Percentiles rank a stretch among this genome's conserved stretches.
phyloP scores from a whole-genome alignment of 2,888 invertebrate genomes.

The Candidula unifasciata region DNA sequence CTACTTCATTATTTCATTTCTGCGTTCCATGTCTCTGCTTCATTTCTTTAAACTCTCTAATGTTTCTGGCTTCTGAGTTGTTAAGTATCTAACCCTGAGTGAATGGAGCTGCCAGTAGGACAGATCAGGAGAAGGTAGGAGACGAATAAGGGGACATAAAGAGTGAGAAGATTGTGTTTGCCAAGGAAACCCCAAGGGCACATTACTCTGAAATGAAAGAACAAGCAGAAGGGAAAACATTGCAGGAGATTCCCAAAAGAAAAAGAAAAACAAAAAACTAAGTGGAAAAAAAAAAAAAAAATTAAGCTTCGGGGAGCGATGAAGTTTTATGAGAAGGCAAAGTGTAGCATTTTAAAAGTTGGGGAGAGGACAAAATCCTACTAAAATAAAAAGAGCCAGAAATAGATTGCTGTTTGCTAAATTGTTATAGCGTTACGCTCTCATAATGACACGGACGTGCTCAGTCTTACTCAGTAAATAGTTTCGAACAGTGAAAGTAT shows the following conservation, averaged over 20 bases:
- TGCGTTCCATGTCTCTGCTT: not conserved
- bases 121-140: not conserved
- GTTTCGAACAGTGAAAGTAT: no score
- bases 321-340: no score
- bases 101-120: not conserved
- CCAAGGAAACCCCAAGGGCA: not conserved
- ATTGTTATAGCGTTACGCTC: no score
- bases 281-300: not conserved
- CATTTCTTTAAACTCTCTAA: constrained; percentile 24
- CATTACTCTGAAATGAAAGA: not conserved
- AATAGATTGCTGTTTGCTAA: no score
- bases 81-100: not conserved
- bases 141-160: not conserved
- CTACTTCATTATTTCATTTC: constrained; percentile 10
- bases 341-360: no score
- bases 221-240: not conserved
- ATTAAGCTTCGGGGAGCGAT: not conserved
- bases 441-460: no score
- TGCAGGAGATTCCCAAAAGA: not conserved
- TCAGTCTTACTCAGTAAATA: no score
- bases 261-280: no score
- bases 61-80: not conserved
- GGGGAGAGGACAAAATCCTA: no score
- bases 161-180: not conserved
- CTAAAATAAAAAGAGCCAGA: no score